Base-by-base conservation (phyloP, 2,797 vertebrate species). In the Cynodonichthys magdalenae region DNA sequence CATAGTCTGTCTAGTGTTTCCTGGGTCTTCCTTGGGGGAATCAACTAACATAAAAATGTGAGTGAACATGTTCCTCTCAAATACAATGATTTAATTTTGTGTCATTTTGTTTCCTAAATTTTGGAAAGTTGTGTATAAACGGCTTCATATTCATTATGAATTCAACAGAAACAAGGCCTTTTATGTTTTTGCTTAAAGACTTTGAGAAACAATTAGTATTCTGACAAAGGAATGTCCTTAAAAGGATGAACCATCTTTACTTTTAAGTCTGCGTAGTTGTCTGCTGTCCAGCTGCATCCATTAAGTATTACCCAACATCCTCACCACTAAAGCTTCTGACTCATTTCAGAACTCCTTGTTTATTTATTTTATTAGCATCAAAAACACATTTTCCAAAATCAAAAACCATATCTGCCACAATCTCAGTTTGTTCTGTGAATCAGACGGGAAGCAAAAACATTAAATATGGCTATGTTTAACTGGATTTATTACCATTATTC, bases 391-490 rank as follows among this genome's bases (percentile, higher is more conserved):
- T 31, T 3, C 6, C 29, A 31, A 8, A 6, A 6, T 31, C 29
- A 31, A 31, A 31, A 31, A 31, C 29, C 34, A 36, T 11, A 36
- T 87, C 80, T 84, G 83, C 88, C 82, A 90, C 75, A 75, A 12
- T 79, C 68, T 87, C 72, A 73, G 68, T 47, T 15, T 36, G 70
- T 59, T 79, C 59, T 19, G 5, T 39, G 68, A 75, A 66, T 54
- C 41, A 24, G 66, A 0, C 47, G 51, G 69, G 56, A 80, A 75
- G 74, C 53, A 17, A 31, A 63, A 51, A 45, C 54, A 60, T 60
- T 68, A 78, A 88, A 89, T 82, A 79, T 87, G 87, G 77, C 81
- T 84, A 77, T 66, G 71, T 69, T 91, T 89, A 87, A 74, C 47
- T 36, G 34, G 41, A 63, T 12, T 31, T 6, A 31, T 31, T 6